Evolutionary conservation across 2,113 vertebrate species (phyloP).

Genomic region (Bubalus kerabau): DNA sequence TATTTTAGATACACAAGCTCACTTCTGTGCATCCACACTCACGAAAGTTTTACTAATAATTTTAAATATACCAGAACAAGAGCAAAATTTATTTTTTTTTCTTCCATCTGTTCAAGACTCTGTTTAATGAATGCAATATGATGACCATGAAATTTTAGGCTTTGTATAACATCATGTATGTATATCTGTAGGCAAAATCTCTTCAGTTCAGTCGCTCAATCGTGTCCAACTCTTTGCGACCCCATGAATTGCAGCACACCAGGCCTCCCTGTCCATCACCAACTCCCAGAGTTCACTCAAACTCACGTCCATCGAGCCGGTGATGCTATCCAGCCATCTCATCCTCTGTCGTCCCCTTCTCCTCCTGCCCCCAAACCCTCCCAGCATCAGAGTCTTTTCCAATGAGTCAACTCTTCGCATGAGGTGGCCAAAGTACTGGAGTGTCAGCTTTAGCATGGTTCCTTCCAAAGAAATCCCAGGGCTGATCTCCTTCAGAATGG

Average conservation of each 20-base stretch:
- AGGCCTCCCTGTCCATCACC: too few relatives aligned
- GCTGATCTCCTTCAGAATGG: too few relatives aligned
- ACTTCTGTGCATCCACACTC: not conserved
- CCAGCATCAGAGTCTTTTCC: too few relatives aligned
- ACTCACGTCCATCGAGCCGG: too few relatives aligned
- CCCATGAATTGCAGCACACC: too few relatives aligned
- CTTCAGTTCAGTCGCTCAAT: not conserved
- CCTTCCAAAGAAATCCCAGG: too few relatives aligned
- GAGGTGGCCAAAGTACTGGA: too few relatives aligned
- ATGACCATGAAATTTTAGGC: not conserved
- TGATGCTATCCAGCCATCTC: too few relatives aligned
- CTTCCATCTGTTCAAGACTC: not conserved
- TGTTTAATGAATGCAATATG: not conserved
- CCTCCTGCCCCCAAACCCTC: too few relatives aligned
- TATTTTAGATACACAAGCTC: conserved; percentile 33
- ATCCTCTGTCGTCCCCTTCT: too few relatives aligned
- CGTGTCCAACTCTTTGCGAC: fast-evolving
- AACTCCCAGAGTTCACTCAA: fast-evolving
- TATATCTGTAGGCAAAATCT: not conserved
- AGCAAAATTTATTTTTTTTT: not conserved
- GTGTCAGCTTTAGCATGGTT: too few relatives aligned
- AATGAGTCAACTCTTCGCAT: too few relatives aligned
- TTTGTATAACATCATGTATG: not conserved
- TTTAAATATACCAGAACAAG: not conserved
- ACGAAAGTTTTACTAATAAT: not conserved